phyloP scores from a whole-genome alignment of 2,113 vertebrate species.

The Heterotis niloticus region DNA sequence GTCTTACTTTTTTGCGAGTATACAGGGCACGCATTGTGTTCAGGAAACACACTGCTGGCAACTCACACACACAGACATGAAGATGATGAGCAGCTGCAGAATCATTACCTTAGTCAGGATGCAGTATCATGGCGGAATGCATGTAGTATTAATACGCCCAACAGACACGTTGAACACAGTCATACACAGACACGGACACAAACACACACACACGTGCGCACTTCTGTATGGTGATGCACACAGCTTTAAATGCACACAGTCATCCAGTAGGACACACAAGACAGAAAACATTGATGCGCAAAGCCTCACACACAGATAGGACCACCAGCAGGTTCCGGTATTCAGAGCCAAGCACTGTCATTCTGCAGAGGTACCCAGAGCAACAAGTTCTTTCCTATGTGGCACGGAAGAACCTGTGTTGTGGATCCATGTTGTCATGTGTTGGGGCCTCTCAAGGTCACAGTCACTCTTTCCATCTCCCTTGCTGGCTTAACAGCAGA shows the following conservation, averaged over 20 bases:
- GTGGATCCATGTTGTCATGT: not conserved
- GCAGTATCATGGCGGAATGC: no score
- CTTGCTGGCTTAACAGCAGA: not conserved
- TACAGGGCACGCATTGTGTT: slow-evolving; percentile 60
- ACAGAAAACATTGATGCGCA: not conserved
- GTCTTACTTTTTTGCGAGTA: slow-evolving; percentile 46
- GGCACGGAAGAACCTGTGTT: not conserved
- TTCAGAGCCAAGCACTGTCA: not conserved
- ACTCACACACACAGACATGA: slow-evolving; percentile 30
- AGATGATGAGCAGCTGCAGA: not conserved
- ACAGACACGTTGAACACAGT: not conserved
- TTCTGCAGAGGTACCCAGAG: not conserved
- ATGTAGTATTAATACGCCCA: no score
- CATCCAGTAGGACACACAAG: not conserved
- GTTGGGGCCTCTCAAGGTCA: not conserved
- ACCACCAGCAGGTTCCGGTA: not conserved
- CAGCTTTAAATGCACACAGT: not conserved
- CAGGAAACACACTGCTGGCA: slow-evolving; percentile 36
- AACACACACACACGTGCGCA: not conserved
- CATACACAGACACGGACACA: not conserved
- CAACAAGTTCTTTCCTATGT: not conserved
- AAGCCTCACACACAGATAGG: not conserved
- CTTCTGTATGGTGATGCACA: not conserved
- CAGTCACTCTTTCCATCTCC: no score
- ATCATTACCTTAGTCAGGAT: no score